phyloP scores from a whole-genome alignment of 2,797 vertebrate genomes.

The Peromyscus nudipes region DNA sequence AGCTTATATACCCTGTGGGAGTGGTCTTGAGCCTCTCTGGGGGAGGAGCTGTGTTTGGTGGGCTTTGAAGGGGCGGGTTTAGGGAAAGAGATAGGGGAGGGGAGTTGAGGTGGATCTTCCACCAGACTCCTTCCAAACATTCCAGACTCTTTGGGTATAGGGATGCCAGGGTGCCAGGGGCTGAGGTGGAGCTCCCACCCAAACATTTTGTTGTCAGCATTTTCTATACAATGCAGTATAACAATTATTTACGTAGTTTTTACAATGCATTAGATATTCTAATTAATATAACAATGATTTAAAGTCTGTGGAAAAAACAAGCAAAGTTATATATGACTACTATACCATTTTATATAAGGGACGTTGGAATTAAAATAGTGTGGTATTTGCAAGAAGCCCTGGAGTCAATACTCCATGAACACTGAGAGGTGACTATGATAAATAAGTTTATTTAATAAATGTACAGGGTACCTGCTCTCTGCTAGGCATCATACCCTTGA shows the following conservation, averaged over 20 bases:
- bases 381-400: background rate
- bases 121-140: too few species aligned
- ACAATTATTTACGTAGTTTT: background rate
- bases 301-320: background rate
- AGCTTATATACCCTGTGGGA: too few species aligned
- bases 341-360: background rate
- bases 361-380: background rate
- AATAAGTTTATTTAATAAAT: background rate
- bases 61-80: too few species aligned
- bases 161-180: too few species aligned
- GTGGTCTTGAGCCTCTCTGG: too few species aligned
- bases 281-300: constrained; percentile 8
- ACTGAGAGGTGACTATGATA: background rate
- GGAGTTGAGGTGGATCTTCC: too few species aligned
- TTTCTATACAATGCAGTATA: background rate
- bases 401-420: background rate
- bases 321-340: background rate
- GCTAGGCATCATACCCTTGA: background rate
- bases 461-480: background rate
- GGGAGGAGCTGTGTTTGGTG: too few species aligned
- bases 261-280: background rate
- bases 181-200: too few species aligned
- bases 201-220: background rate
- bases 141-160: too few species aligned
- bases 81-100: too few species aligned